Evolutionary conservation across 2,113 vertebrate genomes (phyloP).

Genomic region (Isurus oxyrinchus): DNA sequence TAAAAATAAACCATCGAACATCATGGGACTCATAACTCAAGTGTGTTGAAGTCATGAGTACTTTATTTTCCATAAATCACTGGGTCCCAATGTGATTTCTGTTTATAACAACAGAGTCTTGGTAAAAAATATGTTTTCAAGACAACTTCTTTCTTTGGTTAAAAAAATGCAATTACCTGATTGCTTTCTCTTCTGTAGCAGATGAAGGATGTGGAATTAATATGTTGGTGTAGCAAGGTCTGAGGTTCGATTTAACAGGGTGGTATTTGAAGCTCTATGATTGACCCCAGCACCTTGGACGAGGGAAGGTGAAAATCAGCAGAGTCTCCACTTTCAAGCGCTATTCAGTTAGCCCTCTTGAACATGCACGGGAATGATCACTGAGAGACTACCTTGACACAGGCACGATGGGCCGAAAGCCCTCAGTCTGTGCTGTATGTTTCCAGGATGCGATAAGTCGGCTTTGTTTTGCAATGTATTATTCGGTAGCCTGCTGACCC

Average conservation of each 20-base stretch:
- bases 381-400: background rate
- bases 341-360: background rate
- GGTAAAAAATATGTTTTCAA: background rate
- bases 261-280: background rate
- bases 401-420: background rate
- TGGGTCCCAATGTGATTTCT: background rate
- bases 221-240: background rate
- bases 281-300: background rate
- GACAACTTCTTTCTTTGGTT: background rate
- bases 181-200: background rate
- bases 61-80: constrained; percentile 26
- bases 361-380: background rate
- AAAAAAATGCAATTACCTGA: background rate
- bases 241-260: background rate
- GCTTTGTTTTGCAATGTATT: background rate
- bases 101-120: background rate
- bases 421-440: background rate
- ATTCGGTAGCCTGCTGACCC: background rate
- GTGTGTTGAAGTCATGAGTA: background rate
- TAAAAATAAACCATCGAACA: constrained; percentile 6
- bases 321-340: background rate
- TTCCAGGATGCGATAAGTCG: background rate
- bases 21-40: constrained; percentile 19
- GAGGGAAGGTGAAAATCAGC: background rate
- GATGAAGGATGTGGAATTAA: background rate